Base-by-base conservation (phyloP, 30 jellyfish, hydroid and myxozoan genomes). In the Cassiopea andromeda region DNA sequence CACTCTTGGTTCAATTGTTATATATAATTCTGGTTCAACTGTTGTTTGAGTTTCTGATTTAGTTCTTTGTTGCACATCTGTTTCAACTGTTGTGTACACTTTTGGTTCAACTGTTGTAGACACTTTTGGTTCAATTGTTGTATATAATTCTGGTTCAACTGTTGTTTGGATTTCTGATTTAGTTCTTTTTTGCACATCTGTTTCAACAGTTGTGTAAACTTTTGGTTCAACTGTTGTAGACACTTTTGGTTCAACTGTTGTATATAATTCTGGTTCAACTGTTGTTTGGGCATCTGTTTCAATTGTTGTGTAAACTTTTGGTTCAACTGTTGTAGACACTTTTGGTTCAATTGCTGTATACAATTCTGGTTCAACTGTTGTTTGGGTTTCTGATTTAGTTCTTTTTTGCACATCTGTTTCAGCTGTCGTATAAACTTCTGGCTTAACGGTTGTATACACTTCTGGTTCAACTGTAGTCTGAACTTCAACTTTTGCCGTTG, bases 391-490 rank as follows among this genome's bases (percentile, higher is more conserved):
- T 38, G 81, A 10, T 15, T 15, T 2, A 49, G 38, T 10, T 72
- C 2, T 49, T 38, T 1, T 72, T 72, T 48, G 81, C 77, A 68
- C 77, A 4, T 58, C 14, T 19, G 46, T 59, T 18, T 72, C 78
- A 9, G 9, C 87, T 49, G 87, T 78, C 18, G 87, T 81, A 1
- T 71, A 59, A 59, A 54, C 69, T 48, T 81, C 67, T 67, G 89
- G 67, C 27, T 66, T 47, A 8, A 0, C 69, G 2, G 46, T 14
- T 46, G 66, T 73, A 17, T 80, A n/a, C 27, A 17, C 19, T 8
- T 66, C 15, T 7, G 89, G 54, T 48, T 61, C 80, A 19, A 66
- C 75, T 16, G 75, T 66, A 5, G 75, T 0, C 15, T 15, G 75
- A 3, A 66, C 75, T 45, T 73, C 38, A 13, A 58, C 59, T 58